Evolutionary conservation across 2,113 vertebrate species (phyloP).

Genomic region (Pteronura brasiliensis): DNA sequence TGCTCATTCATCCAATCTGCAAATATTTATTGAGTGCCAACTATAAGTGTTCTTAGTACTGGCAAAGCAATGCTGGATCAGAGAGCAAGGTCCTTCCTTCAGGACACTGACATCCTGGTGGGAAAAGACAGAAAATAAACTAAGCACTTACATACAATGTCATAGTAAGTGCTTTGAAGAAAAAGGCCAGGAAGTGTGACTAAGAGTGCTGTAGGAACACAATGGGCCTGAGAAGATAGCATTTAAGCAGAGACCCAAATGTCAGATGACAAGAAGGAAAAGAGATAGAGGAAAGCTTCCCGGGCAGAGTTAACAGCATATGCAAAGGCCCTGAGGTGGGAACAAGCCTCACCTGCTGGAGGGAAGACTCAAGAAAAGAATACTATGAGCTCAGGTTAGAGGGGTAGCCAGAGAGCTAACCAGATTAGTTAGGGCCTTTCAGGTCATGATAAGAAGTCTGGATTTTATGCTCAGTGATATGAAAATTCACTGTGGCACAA

Average conservation of each 20-base stretch:
- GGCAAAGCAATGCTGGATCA: not conserved
- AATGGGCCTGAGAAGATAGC: not conserved
- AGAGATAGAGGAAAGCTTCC: not conserved
- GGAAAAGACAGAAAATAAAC: not conserved
- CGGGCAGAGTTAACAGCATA: not conserved
- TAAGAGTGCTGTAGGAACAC: not conserved
- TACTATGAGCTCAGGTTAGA: not conserved
- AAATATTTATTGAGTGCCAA: not conserved
- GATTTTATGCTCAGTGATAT: not conserved
- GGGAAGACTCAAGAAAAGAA: not conserved
- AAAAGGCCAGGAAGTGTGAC: not conserved
- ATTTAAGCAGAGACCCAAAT: not conserved
- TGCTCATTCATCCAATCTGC: not conserved
- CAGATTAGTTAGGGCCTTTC: not conserved
- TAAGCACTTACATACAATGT: not conserved
- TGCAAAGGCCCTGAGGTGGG: not conserved
- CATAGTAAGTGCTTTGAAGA: not conserved
- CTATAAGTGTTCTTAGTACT: not conserved
- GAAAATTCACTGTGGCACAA: not conserved
- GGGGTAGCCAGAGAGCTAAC: not conserved
- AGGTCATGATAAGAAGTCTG: not conserved
- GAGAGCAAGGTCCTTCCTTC: not conserved
- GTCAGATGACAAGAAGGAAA: not conserved
- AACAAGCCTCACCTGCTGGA: not conserved
- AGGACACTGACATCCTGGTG: not conserved